These are phyloP conservation scores for Falcaria lacertinaria DNA, from an alignment of 2,888 invertebrate genomes.

Conservation along the genomic window DNA sequence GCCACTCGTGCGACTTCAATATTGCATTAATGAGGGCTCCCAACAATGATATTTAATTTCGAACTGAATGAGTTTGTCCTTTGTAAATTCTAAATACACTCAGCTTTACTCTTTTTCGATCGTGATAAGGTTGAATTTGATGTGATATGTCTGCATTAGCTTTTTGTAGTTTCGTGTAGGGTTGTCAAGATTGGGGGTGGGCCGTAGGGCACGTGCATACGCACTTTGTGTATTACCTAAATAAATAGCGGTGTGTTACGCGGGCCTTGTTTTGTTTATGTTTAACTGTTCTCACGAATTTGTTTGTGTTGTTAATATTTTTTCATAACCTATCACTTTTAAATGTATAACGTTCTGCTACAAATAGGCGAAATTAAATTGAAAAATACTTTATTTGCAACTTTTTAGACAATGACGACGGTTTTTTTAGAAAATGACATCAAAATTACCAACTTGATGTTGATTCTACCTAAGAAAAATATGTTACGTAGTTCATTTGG, in stretches of 20 bases:
- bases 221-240: conserved; percentile 75
- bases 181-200: conserved; percentile 35
- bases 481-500: too few relatives aligned
- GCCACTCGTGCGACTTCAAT: conserved; percentile 54
- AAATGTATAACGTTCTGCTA: too few relatives aligned
- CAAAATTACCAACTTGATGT: too few relatives aligned
- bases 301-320: conserved; percentile 36
- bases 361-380: too few relatives aligned
- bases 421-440: too few relatives aligned
- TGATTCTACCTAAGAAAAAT: too few relatives aligned
- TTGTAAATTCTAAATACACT: conserved; percentile 12
- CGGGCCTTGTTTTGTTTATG: conserved; percentile 43
- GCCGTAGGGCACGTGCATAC: conserved; percentile 65
- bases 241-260: conserved; percentile 60
- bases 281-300: conserved; percentile 63
- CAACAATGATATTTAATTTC: conserved; percentile 77
- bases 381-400: too few relatives aligned
- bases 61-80: conserved; percentile 55
- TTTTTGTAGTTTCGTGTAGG: conserved; percentile 16
- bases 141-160: conserved; percentile 3
- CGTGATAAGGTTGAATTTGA: conserved; percentile 30
- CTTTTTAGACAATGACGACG: too few relatives aligned
- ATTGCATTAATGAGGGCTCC: conserved; percentile 71
- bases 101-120: conserved; percentile 16
- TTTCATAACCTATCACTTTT: conserved; percentile 14